Conservation (phyloP, 2,888 invertebrate species). For the Podabrus alpinus region DNA sequence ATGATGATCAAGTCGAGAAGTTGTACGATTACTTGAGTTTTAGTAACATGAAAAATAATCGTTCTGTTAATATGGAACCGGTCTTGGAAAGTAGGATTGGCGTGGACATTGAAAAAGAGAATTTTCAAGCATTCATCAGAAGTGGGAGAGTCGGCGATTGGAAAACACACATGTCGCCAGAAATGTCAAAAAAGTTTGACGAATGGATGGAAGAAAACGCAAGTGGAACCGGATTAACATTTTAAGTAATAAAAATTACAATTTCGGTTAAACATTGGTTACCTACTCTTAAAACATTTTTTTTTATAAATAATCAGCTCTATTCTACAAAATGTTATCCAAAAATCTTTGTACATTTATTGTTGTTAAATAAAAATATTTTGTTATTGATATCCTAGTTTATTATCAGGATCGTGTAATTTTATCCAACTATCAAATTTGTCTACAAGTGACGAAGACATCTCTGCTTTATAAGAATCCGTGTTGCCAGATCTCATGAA, state of each 20-base stretch:
- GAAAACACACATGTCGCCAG: slow-evolving; percentile 68
- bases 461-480: slow-evolving; percentile 56
- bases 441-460: slow-evolving; percentile 72
- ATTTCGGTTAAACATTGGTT: too few relatives aligned
- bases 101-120: slow-evolving; percentile 41
- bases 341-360: background rate
- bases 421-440: slow-evolving; percentile 75
- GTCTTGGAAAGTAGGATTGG: slow-evolving; percentile 45
- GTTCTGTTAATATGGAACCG: slow-evolving; percentile 60
- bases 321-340: background rate
- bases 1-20: slow-evolving; percentile 65
- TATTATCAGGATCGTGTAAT: slow-evolving; percentile 64
- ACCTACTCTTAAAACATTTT: too few relatives aligned
- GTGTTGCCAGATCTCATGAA: slow-evolving; percentile 59
- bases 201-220: slow-evolving; percentile 70
- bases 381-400: slow-evolving; percentile 37
- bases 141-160: slow-evolving; percentile 57
- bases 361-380: background rate
- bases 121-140: slow-evolving; percentile 53
- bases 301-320: background rate
- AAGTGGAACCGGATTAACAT: slow-evolving; percentile 61
- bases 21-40: slow-evolving; percentile 47
- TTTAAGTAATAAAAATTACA: background rate
- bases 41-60: slow-evolving; percentile 62
- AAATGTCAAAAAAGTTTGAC: slow-evolving; percentile 74